A percentile compares a stretch with the other conserved stretches of the same genome.
These are phyloP conservation scores for Eurytoma adleriae DNA, from an alignment of 2,888 invertebrate genomes.

Conservation along the genomic window DNA sequence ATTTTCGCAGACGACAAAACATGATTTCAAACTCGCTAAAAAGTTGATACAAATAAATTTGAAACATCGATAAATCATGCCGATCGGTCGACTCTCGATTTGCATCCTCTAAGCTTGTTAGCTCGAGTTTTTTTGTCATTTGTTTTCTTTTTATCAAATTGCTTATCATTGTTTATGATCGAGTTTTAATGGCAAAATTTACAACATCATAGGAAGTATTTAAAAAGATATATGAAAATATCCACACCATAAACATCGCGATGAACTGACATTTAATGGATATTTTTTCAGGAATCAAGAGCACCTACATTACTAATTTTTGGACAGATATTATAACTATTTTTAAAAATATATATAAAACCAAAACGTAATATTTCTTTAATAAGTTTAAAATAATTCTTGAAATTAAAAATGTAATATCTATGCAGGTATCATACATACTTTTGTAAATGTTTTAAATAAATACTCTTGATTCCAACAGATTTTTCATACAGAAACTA, in stretches of 20 bases:
- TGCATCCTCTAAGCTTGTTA: not conserved
- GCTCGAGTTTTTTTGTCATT: not conserved
- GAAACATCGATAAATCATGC: not conserved
- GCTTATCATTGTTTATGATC: not conserved
- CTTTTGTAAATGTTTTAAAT: not conserved
- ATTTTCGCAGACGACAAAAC: constrained; percentile 10
- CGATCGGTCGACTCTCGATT: not conserved
- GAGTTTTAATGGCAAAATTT: constrained; percentile 14
- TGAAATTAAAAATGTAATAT: not conserved
- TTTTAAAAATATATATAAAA: no score
- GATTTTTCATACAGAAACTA: constrained; percentile 3
- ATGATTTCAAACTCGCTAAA: constrained; percentile 7
- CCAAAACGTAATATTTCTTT: no score
- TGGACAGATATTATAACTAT: no score
- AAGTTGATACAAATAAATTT: not conserved
- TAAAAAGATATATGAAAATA: not conserved
- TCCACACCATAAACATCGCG: constrained; percentile 2
- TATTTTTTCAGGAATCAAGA: constrained; percentile 30
- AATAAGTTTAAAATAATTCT: no score
- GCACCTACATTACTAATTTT: no score
- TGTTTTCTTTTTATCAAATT: constrained; percentile 10
- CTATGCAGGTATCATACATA: no score
- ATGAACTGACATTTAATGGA: constrained; percentile 20
- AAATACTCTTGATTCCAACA: constrained; percentile 3
- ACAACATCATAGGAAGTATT: not conserved